These are phyloP conservation scores for Drosophila emarginata DNA, from an alignment of 2,888 invertebrate genomes.

Conservation along the genomic window DNA sequence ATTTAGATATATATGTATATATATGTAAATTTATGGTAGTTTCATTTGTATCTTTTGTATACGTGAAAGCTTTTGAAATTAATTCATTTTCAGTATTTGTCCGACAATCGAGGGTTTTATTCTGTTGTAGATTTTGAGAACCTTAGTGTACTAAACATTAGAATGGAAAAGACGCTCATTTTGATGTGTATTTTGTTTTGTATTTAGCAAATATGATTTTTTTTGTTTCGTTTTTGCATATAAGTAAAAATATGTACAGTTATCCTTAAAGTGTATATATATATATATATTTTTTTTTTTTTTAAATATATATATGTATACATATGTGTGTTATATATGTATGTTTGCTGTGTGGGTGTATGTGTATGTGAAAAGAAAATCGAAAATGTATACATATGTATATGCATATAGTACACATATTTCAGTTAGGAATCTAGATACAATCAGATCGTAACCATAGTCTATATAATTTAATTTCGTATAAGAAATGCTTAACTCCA, in stretches of 20 bases:
- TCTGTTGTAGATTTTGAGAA: constrained; percentile 15
- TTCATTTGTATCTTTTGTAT: constrained; percentile 11
- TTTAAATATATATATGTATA: constrained; percentile 32
- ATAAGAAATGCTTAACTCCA: constrained; percentile 18
- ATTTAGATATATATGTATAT: background rate
- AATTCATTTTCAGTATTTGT: constrained; percentile 1
- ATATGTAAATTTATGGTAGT: constrained; percentile 2
- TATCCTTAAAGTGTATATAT: constrained; percentile 25
- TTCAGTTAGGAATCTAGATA: constrained; percentile 28
- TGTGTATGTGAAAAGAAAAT: constrained; percentile 43
- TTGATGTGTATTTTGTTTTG: constrained; percentile 28
- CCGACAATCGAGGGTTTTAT: constrained; percentile 15
- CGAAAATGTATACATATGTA: constrained; percentile 20
- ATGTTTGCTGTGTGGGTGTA: constrained; percentile 21
- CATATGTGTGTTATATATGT: constrained; percentile 20
- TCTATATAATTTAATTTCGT: constrained; percentile 6
- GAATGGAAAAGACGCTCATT: constrained; percentile 43
- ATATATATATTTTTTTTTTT: background rate
- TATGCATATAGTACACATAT: constrained; percentile 7
- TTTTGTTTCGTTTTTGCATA: constrained; percentile 9
- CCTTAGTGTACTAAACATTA: background rate
- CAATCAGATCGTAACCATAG: constrained; percentile 19
- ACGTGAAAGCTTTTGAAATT: constrained; percentile 31
- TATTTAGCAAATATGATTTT: constrained; percentile 14
- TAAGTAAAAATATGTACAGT: constrained; percentile 13